Conservation (phyloP, 2,113 vertebrate genomes). For the Neomonachus schauinslandi region DNA sequence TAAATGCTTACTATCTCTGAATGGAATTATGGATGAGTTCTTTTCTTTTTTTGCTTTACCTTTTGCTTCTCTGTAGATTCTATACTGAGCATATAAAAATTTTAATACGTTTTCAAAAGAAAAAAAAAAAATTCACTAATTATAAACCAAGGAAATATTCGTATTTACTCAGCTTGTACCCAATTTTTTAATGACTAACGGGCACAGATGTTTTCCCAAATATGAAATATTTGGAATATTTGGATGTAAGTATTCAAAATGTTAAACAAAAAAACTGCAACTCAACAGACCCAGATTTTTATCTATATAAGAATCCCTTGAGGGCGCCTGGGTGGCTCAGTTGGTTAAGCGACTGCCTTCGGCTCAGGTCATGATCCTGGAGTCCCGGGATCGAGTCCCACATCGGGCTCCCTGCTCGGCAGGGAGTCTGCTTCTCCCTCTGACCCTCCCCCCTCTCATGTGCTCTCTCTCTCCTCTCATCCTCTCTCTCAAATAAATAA, state of each 20-base stretch:
- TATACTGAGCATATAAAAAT: not conserved
- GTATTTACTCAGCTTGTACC: not conserved
- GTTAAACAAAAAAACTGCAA: not conserved
- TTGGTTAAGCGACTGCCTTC: too few species aligned
- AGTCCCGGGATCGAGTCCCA: too few species aligned
- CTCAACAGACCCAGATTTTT: not conserved
- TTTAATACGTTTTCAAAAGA: not conserved
- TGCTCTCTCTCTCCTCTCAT: too few species aligned
- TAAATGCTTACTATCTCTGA: not conserved
- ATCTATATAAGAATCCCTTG: not conserved
- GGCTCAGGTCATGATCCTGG: too few species aligned
- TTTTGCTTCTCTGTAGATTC: not conserved
- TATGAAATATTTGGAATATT: not conserved
- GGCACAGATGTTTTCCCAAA: not conserved
- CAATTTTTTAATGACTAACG: not conserved
- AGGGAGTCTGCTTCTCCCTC: too few species aligned
- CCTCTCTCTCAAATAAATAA: too few species aligned
- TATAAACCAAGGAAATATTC: not conserved
- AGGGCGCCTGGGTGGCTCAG: too few species aligned
- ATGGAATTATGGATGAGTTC: not conserved
- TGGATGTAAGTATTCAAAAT: not conserved
- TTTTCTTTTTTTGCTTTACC: not conserved
- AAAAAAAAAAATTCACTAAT: not conserved
- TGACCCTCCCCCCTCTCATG: too few species aligned
- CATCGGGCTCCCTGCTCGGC: too few species aligned